Evolutionary conservation across 2,113 vertebrate species (phyloP).

Genomic region (Anser cygnoides): DNA sequence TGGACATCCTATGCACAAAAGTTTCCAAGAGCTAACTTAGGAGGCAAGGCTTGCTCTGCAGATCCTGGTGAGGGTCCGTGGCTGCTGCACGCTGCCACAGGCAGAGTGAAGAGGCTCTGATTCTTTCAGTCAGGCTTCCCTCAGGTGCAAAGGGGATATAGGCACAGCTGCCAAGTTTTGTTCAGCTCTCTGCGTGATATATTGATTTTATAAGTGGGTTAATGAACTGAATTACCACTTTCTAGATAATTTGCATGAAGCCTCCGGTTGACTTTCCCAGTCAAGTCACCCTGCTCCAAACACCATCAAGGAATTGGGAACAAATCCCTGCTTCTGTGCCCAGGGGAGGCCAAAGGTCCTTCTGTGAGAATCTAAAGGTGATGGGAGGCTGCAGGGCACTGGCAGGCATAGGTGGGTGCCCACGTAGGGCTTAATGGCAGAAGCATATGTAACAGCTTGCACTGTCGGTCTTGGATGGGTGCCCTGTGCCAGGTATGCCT

Average conservation of each 20-base stretch:
- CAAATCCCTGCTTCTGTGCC: background rate
- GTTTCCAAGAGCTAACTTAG: background rate
- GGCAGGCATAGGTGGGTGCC: constrained; percentile 39
- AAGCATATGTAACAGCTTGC: constrained; percentile 62
- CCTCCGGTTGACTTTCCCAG: background rate
- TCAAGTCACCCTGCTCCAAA: background rate
- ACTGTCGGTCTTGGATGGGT: constrained; percentile 1
- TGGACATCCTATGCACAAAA: background rate
- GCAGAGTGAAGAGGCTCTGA: background rate
- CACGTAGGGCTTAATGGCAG: background rate
- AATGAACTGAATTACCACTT: constrained; percentile 29
- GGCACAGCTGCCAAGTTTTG: constrained; percentile 17
- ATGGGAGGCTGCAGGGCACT: constrained; percentile 56
- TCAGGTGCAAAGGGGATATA: background rate
- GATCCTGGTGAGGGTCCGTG: background rate
- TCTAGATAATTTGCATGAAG: background rate
- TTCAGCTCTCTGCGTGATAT: background rate
- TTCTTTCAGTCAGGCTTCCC: background rate
- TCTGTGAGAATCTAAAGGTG: constrained; percentile 23
- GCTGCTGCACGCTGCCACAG: background rate
- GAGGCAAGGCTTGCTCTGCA: background rate
- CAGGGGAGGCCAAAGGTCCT: background rate
- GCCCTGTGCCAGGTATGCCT: constrained; percentile 28
- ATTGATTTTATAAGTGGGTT: constrained; percentile 18
- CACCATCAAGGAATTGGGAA: background rate